These are phyloP conservation scores for Augochlora pura DNA, from an alignment of 1,140 invertebrate genomes.

Conservation along the genomic window DNA sequence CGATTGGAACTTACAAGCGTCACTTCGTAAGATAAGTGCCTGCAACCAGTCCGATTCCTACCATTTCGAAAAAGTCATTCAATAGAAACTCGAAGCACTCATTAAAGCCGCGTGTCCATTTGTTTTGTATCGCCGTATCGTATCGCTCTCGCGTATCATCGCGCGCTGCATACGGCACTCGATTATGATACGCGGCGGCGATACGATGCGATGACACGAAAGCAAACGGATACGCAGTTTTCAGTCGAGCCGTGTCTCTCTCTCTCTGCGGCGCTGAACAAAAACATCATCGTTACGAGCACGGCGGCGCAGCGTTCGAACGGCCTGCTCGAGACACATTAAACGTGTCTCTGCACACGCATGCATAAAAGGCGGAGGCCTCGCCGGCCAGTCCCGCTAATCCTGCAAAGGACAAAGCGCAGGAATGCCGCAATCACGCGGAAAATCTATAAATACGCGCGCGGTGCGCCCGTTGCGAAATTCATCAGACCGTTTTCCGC, in stretches of 20 bases:
- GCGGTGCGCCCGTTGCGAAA: not conserved
- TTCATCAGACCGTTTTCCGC: not conserved
- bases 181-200: too few species aligned
- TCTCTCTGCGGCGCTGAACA: not conserved
- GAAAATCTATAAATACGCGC: conserved; percentile 1
- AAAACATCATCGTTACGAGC: not conserved
- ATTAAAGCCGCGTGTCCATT: too few species aligned
- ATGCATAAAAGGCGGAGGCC: not conserved
- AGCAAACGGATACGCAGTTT: not conserved
- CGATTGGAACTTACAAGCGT: too few species aligned
- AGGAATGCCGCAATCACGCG: not conserved
- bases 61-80: too few species aligned
- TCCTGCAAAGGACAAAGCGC: conserved; percentile 4
- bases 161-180: too few species aligned
- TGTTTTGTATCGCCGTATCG: too few species aligned
- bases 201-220: too few species aligned
- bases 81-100: too few species aligned
- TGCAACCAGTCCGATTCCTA: too few species aligned
- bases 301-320: not conserved
- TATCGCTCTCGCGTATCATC: too few species aligned
- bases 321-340: not conserved
- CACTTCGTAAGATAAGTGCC: too few species aligned
- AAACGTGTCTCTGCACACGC: not conserved
- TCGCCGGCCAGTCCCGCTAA: not conserved
- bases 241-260: too few species aligned